These are phyloP conservation scores for Oscheius sp. DNA, from an alignment of 2,888 invertebrate genomes.

Conservation along the genomic window DNA sequence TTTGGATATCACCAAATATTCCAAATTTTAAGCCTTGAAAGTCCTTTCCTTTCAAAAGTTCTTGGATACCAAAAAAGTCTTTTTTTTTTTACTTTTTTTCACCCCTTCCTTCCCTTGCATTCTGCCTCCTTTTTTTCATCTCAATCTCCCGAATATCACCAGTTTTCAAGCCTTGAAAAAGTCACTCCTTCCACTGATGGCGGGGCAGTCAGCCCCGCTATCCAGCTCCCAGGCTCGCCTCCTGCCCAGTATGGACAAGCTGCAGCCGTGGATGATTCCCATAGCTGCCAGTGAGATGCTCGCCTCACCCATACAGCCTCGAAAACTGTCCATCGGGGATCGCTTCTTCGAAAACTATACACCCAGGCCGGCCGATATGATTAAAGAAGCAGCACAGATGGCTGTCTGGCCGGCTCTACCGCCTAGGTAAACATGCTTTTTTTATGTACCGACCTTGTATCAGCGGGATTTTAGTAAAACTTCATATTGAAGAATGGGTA, in stretches of 20 bases:
- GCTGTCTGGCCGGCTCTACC: conserved; percentile 62
- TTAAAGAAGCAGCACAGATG: conserved; percentile 61
- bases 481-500: neutral
- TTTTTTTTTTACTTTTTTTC: neutral
- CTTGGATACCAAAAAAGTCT: neutral
- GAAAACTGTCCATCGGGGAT: conserved; percentile 50
- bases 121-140: conserved; percentile 4
- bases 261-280: conserved; percentile 69
- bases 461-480: neutral
- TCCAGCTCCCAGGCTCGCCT: conserved; percentile 37
- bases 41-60: no score
- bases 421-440: conserved; percentile 48
- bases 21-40: no score
- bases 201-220: conserved; percentile 41
- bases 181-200: conserved; percentile 30
- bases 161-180: no score
- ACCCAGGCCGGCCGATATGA: conserved; percentile 57
- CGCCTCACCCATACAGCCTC: conserved; percentile 60
- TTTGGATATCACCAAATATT: neutral
- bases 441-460: neutral
- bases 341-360: conserved; percentile 52
- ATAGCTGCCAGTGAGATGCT: conserved; percentile 56
- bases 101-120: neutral
- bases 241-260: conserved; percentile 54
- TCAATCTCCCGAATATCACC: neutral